These are phyloP conservation scores for Chironomus riparius DNA, from an alignment of 2,888 invertebrate species.

Conservation along the genomic window DNA sequence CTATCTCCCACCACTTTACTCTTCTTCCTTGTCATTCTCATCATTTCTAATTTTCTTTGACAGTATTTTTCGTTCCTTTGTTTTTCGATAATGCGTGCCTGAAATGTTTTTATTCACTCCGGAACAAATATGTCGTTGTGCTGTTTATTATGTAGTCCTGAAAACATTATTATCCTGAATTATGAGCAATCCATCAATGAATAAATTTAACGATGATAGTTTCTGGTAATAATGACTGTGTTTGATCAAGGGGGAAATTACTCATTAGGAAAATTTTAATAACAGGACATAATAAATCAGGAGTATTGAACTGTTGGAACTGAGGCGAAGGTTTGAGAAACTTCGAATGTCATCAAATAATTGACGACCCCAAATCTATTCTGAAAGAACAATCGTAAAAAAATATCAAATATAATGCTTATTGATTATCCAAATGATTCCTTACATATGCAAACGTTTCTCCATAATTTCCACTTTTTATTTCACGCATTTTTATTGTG, in stretches of 20 bases:
- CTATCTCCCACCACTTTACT: neutral
- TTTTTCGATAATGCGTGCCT: neutral
- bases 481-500: neutral
- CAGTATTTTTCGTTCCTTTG: neutral
- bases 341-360: too few species aligned
- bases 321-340: too few species aligned
- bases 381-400: neutral
- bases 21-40: neutral
- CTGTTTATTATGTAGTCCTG: too few species aligned
- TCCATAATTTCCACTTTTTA: too few species aligned
- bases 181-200: too few species aligned
- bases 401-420: neutral
- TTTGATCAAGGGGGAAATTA: too few species aligned
- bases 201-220: too few species aligned
- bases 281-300: neutral
- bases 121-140: neutral
- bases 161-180: too few species aligned
- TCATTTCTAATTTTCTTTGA: conserved; percentile 9
- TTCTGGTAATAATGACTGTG: neutral
- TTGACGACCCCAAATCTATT: too few species aligned
- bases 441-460: neutral
- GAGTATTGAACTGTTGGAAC: neutral
- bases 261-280: neutral
- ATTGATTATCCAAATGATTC: neutral
- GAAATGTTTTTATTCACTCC: neutral